phyloP scores from a whole-genome alignment of 2,113 vertebrate species.

The Desmodus rotundus region DNA sequence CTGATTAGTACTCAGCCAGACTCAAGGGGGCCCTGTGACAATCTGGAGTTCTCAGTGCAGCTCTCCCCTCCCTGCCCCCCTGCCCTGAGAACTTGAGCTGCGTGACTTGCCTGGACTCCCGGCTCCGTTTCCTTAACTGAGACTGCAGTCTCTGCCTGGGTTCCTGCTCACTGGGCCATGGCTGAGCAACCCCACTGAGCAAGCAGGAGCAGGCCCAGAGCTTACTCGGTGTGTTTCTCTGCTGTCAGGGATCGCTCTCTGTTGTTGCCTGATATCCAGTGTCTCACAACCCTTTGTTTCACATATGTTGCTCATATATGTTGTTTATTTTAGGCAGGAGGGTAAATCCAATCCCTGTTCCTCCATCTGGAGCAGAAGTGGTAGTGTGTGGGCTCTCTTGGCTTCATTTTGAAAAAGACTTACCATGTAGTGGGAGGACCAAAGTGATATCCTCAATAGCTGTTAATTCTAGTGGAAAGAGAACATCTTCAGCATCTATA shows the following conservation, averaged over 20 bases:
- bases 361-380: background rate
- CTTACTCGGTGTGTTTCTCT: background rate
- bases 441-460: background rate
- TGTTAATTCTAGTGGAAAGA: background rate
- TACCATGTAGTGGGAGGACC: background rate
- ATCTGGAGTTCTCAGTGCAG: background rate
- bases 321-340: background rate
- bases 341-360: background rate
- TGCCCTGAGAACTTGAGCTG: background rate
- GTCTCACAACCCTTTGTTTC: background rate
- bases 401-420: slow-evolving; percentile 6
- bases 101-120: background rate
- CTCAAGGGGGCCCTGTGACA: background rate
- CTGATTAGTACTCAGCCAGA: background rate
- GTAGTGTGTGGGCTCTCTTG: background rate
- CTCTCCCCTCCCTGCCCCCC: background rate
- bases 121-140: background rate
- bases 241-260: background rate
- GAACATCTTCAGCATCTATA: background rate
- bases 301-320: background rate
- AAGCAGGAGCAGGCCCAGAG: background rate
- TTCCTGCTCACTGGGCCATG: background rate
- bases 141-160: background rate
- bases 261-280: background rate
- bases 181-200: background rate